Percentiles rank a stretch among this genome's conserved stretches.
phyloP scores from a whole-genome alignment of 2,888 invertebrate genomes.

The Hypolimnas misippus region DNA sequence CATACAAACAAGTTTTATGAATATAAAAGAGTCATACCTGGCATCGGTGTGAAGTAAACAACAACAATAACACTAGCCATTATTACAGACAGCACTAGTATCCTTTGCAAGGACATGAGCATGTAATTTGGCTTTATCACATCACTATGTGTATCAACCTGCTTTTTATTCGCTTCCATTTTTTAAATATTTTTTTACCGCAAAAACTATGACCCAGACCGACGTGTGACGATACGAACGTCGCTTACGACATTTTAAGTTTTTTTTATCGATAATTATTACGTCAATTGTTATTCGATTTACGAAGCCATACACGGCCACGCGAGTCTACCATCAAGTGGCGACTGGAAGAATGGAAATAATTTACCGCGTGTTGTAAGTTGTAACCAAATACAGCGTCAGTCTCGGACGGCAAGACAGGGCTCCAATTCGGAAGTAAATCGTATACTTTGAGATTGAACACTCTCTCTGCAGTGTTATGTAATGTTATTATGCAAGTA shows the following conservation, averaged over 20 bases:
- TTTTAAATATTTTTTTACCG: slow-evolving; percentile 19
- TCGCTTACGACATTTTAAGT: slow-evolving; percentile 46
- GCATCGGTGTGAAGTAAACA: slow-evolving; percentile 88
- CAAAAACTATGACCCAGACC: slow-evolving; percentile 14
- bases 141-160: slow-evolving; percentile 51
- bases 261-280: slow-evolving; percentile 37
- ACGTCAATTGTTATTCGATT: slow-evolving; percentile 19
- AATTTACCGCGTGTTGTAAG: slow-evolving; percentile 49
- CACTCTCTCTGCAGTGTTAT: slow-evolving; percentile 66
- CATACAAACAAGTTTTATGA: slow-evolving; percentile 14
- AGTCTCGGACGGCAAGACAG: slow-evolving; percentile 43
- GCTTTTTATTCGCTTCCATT: slow-evolving; percentile 69
- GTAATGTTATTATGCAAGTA: slow-evolving; percentile 63
- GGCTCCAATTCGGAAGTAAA: slow-evolving; percentile 72
- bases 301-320: slow-evolving; percentile 59
- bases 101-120: slow-evolving; percentile 86
- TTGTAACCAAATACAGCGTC: slow-evolving; percentile 50
- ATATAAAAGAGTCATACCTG: slow-evolving; percentile 76
- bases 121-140: slow-evolving; percentile 78
- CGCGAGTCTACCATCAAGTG: slow-evolving; percentile 70
- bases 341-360: slow-evolving; percentile 63
- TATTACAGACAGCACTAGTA: slow-evolving; percentile 86
- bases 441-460: slow-evolving; percentile 54
- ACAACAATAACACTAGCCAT: slow-evolving; percentile 87
- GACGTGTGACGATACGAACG: slow-evolving; percentile 5